Percentiles rank a stretch among this genome's conserved stretches.
Evolutionary conservation across 2,113 vertebrate genomes (phyloP).

Genomic region (Chionodraco myersi): DNA sequence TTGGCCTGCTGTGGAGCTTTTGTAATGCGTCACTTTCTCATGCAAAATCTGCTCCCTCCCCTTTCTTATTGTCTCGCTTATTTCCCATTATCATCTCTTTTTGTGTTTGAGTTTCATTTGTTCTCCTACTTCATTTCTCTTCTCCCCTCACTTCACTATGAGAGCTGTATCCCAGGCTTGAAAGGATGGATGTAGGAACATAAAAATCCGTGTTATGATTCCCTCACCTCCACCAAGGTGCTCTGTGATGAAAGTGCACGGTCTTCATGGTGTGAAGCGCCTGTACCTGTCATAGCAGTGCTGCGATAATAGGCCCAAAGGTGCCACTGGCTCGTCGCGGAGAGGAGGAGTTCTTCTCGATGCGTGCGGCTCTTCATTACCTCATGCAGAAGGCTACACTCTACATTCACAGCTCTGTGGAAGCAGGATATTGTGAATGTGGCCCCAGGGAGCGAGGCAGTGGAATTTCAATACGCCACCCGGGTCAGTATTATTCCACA

Average conservation of each 20-base stretch:
- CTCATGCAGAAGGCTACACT: slow-evolving; percentile 75
- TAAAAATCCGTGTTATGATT: slow-evolving; percentile 77
- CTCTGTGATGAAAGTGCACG: slow-evolving; percentile 73
- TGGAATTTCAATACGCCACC: slow-evolving; percentile 71
- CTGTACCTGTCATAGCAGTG: slow-evolving; percentile 68
- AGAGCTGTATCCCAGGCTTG: slow-evolving; percentile 36
- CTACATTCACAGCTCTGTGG: slow-evolving; percentile 57
- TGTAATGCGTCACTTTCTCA: slow-evolving; percentile 76
- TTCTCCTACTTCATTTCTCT: neutral
- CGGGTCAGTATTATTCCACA: slow-evolving; percentile 74
- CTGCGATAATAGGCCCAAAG: slow-evolving; percentile 76
- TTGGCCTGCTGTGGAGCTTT: slow-evolving; percentile 71
- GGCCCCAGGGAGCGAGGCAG: slow-evolving; percentile 69
- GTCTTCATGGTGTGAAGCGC: slow-evolving; percentile 46
- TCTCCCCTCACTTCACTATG: slow-evolving; percentile 30
- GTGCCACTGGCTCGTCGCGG: slow-evolving; percentile 62
- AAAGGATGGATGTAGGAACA: slow-evolving; percentile 58
- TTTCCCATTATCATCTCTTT: slow-evolving; percentile 45
- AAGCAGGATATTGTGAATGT: slow-evolving; percentile 68
- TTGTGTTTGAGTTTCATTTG: slow-evolving; percentile 35
- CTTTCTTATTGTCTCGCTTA: slow-evolving; percentile 47
- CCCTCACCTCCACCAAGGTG: slow-evolving; percentile 55
- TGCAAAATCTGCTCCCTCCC: slow-evolving; percentile 60
- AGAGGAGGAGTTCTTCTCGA: slow-evolving; percentile 65
- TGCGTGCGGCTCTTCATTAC: slow-evolving; percentile 75